Evolutionary conservation across 2,888 invertebrate species (phyloP), one percentile per base, ranked within the genome.

Genomic region (Ophraella communa): DNA sequence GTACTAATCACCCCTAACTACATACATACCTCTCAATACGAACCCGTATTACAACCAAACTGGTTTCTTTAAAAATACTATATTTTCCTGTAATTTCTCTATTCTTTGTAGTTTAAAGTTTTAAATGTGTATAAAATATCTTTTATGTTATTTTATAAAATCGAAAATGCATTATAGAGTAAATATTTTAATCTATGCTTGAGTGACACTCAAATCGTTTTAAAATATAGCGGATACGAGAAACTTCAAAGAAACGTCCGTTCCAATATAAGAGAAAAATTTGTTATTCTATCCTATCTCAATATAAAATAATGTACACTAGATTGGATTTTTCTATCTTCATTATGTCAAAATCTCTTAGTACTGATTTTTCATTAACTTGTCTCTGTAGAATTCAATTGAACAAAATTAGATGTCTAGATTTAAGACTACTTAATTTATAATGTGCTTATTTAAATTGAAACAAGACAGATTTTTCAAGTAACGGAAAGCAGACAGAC

Each of bases 381-480:
- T 44, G 52, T 60, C 52, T 30, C 30, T 30, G 45, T 60, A 20
- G 18, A 44, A 27, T 60, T 20, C 60, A 53, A 52, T 52, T 20
- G 52, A 60, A 35, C 44, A 52, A 52, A 60, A 60, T 60, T 60
- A 60, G 60, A 60, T 60, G 60, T 42, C 57, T 47, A 17, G 10
- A 47, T 17, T 24, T 14, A 35, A 27, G 52, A 52, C 35, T 53
- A 52, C 60, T 44, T 52, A 60, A 60, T 60, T 60, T 60, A 60
- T 60, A 52, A 51, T n/a, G 53, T 52, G 44, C 53, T 60, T 60
- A 39, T 53, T 44, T 17, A 44, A 60, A 52, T 39, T 52, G 44
- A 53, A 53, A 53, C 60, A 60, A 52, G 60, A 42, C 42, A 33
- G 44, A 60, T 60, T 52, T 53, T 60, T 44, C 18, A 53, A 60